These are phyloP conservation scores for Euclidia mi DNA, from an alignment of 2,888 invertebrate species.

Conservation along the genomic window DNA sequence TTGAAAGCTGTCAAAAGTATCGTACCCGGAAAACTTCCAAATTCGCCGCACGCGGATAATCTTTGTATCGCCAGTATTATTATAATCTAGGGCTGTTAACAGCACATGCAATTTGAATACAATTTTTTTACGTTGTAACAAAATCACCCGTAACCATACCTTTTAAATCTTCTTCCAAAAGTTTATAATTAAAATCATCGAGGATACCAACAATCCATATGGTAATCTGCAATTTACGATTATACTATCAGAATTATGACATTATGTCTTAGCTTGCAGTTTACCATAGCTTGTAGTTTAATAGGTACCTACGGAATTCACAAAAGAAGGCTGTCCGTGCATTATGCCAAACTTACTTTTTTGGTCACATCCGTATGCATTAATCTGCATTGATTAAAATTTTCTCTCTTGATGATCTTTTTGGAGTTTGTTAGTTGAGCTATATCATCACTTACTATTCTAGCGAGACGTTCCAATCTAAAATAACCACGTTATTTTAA, in stretches of 20 bases:
- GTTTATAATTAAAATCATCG: slow-evolving; percentile 66
- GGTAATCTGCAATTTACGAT: slow-evolving; percentile 75
- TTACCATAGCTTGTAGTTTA: too few relatives aligned
- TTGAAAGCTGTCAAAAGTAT: too few relatives aligned
- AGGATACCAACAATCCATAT: slow-evolving; percentile 77
- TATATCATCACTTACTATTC: slow-evolving; percentile 68
- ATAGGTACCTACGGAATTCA: too few relatives aligned
- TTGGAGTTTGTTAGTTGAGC: slow-evolving; percentile 50
- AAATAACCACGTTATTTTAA: slow-evolving; percentile 29
- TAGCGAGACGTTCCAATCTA: slow-evolving; percentile 68
- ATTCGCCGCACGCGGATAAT: too few relatives aligned
- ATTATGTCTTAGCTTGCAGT: too few relatives aligned
- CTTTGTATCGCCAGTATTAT: too few relatives aligned
- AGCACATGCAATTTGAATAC: too few relatives aligned
- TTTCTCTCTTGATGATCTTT: slow-evolving; percentile 30
- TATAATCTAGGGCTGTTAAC: too few relatives aligned
- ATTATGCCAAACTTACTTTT: slow-evolving; percentile 66
- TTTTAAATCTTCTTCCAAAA: slow-evolving; percentile 74
- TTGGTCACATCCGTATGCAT: slow-evolving; percentile 68
- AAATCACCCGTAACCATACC: slow-evolving; percentile 59
- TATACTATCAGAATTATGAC: too few relatives aligned
- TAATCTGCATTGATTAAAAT: slow-evolving; percentile 37
- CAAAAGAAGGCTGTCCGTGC: too few relatives aligned
- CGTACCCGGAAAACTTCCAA: too few relatives aligned
- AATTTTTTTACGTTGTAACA: not conserved